Conservation (phyloP, 2,797 vertebrate genomes). For the Fringilla coelebs region DNA sequence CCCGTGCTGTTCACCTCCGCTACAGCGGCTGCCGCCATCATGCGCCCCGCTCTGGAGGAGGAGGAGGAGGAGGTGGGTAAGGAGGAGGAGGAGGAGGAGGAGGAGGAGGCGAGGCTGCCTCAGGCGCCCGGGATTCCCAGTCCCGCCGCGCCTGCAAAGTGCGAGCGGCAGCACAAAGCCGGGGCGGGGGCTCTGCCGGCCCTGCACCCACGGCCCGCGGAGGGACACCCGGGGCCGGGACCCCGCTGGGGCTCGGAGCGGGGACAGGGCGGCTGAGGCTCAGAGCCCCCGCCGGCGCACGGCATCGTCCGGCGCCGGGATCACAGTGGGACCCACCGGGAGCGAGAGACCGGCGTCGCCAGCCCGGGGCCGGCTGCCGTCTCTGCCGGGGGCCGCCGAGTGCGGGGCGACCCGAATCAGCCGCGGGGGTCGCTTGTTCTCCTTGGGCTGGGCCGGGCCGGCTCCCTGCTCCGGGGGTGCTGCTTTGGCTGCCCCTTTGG, state of each 20-base stretch:
- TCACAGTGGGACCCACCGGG: not conserved
- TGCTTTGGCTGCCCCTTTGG: not conserved
- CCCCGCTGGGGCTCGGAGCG: accelerated
- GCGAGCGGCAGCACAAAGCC: not conserved
- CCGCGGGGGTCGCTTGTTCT: accelerated
- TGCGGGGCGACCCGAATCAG: not conserved
- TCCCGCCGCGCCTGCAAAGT: not conserved
- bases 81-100: not conserved
- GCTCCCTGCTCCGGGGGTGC: not conserved
- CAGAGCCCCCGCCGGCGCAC: accelerated
- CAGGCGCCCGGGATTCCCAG: not conserved
- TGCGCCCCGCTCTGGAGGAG: not conserved
- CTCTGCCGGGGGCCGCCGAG: no score
- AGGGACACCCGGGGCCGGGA: not conserved
- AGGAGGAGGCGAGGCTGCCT: not conserved
- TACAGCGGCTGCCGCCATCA: conserved; percentile 75
- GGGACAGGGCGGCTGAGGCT: accelerated
- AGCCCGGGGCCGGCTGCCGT: not conserved
- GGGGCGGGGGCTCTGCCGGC: accelerated
- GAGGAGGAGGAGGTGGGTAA: not conserved
- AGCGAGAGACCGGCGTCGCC: not conserved
- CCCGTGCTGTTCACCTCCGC: conserved; percentile 66
- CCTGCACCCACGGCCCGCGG: not conserved
- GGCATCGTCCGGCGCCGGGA: not conserved
- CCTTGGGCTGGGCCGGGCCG: accelerated